Conservation (phyloP, 1,140 invertebrate species). For the Delia radicum region DNA sequence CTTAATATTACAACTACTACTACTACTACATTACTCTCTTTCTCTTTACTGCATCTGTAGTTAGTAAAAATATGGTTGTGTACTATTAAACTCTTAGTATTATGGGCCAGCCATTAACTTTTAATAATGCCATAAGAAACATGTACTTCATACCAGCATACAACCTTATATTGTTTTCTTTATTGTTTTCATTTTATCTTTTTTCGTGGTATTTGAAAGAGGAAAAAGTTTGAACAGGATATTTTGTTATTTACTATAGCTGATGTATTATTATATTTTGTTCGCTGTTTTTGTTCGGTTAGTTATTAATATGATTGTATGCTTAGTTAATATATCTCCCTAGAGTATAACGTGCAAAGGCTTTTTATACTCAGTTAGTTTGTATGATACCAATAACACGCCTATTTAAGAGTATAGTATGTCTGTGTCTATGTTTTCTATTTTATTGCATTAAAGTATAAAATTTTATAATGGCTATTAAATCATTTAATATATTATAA, state of each 20-base stretch:
- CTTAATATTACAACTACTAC: conserved; percentile 43
- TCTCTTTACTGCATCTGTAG: not conserved
- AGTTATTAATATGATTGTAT: conserved; percentile 25
- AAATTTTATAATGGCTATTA: not conserved
- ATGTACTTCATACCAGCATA: not conserved
- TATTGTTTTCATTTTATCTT: conserved; percentile 19
- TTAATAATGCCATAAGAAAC: conserved; percentile 21
- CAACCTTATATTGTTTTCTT: not conserved
- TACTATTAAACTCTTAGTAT: not conserved
- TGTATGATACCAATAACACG: not conserved
- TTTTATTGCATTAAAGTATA: conserved; percentile 2
- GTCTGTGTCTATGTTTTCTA: not conserved
- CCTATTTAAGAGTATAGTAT: not conserved
- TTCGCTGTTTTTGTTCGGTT: not conserved
- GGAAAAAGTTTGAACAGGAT: too few species aligned
- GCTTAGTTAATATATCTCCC: conserved; percentile 44
- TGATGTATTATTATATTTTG: not conserved
- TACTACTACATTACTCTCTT: not conserved
- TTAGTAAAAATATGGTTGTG: not conserved
- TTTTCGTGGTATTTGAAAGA: not conserved
- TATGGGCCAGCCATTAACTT: conserved; percentile 15
- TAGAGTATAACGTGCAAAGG: conserved; percentile 47
- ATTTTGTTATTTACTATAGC: too few species aligned
- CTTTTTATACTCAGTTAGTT: not conserved
- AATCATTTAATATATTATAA: not conserved